Conservation (phyloP, 2,113 vertebrate genomes). For the Plotosus lineatus region DNA sequence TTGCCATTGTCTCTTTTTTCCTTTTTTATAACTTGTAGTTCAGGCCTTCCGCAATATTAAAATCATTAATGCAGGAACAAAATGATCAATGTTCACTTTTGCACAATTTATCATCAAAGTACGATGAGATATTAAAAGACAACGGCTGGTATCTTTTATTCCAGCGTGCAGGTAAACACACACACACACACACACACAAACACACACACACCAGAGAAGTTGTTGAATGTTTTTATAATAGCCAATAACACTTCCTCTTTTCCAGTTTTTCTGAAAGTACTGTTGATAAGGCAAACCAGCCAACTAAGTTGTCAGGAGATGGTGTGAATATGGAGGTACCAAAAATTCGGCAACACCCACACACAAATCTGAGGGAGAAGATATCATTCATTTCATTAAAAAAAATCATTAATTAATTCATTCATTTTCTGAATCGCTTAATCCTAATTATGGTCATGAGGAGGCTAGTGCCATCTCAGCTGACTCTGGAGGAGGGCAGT, state of each 20-base stretch:
- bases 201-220: not conserved
- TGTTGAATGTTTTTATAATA: not conserved
- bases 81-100: not conserved
- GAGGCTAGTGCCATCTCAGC: too few relatives aligned
- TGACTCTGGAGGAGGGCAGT: too few relatives aligned
- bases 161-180: not conserved
- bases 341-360: not conserved
- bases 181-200: not conserved
- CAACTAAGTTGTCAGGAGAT: conserved; percentile 5
- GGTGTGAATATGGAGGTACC: conserved; percentile 13
- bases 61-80: not conserved
- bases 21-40: not conserved
- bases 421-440: too few relatives aligned
- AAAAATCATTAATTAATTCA: too few relatives aligned
- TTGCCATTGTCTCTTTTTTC: too few relatives aligned
- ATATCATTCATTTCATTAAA: not conserved
- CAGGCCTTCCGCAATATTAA: not conserved
- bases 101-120: not conserved
- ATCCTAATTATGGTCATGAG: too few relatives aligned
- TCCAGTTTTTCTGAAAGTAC: not conserved
- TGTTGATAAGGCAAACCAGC: conserved; percentile 2
- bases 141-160: not conserved
- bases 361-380: not conserved
- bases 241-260: not conserved
- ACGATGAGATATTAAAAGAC: not conserved